Evolutionary conservation across 2,888 invertebrate genomes (phyloP).

Genomic region (Drosophila nr. perissopoda): DNA sequence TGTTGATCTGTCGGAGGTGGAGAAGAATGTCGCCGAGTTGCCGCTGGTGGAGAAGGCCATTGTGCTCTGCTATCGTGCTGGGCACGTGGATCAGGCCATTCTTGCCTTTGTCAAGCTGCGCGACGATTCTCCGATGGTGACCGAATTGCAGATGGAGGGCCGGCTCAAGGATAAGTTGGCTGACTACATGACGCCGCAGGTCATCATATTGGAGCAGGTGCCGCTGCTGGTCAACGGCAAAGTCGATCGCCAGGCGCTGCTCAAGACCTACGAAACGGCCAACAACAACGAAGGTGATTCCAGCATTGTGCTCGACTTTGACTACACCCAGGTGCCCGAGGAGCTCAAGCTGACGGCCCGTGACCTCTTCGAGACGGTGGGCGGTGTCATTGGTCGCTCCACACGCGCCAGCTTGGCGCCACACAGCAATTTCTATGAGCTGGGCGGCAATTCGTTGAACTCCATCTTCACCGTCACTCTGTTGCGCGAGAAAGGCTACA

Average conservation of each 20-base stretch:
- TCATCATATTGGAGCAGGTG: constrained; percentile 90
- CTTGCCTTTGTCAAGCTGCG: constrained; percentile 88
- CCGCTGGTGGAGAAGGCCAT: constrained; percentile 90
- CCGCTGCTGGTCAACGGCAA: constrained; percentile 95
- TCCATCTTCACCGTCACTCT: constrained; percentile 93
- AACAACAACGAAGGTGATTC: constrained; percentile 86
- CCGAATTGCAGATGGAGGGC: constrained; percentile 88
- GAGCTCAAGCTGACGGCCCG: constrained; percentile 88
- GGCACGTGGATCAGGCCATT: constrained; percentile 89
- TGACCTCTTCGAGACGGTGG: constrained; percentile 90
- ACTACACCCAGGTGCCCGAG: constrained; percentile 88
- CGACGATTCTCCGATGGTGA: constrained; percentile 84
- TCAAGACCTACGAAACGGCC: constrained; percentile 90
- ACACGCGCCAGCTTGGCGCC: constrained; percentile 87
- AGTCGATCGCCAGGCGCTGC: constrained; percentile 91
- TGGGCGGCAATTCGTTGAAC: constrained; percentile 95
- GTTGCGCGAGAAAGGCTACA: constrained; percentile 91
- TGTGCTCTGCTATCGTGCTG: constrained; percentile 92
- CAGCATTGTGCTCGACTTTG: constrained; percentile 87
- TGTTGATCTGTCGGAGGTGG: constrained; percentile 93
- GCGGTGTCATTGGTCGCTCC: constrained; percentile 89
- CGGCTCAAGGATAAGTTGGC: constrained; percentile 88
- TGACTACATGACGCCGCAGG: constrained; percentile 92
- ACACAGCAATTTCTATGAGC: constrained; percentile 91
- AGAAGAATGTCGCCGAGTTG: constrained; percentile 88